Evolutionary conservation across 30 jellyfish, hydroid and myxozoan species (phyloP), one percentile per base, ranked within the genome.

Genomic region (Cassiopea xamachana): DNA sequence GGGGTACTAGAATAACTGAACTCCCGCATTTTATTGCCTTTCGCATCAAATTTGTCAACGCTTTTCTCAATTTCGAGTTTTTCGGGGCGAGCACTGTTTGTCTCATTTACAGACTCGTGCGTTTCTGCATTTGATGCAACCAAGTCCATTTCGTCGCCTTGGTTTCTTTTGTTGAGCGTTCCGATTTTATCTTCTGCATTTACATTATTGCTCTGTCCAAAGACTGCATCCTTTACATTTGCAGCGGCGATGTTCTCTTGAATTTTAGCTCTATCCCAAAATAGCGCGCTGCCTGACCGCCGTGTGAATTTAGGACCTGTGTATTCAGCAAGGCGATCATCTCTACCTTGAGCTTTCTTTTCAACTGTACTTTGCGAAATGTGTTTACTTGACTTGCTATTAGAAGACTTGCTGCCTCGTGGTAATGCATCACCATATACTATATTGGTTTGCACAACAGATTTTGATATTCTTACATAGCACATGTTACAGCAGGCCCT

Each of bases 401-500:
- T 72, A 17, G 96, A 50, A 12, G 61, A 2, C 75, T 45, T 74
- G 55, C 59, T 60, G 15, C 46, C 78, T 45, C 84, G 69, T 68
- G 83, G 58, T 8, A 77, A 60, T 39, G 88, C 92, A 64, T 86
- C 94, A 43, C 94, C 98, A 62, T 77, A 74, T 1, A 92, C 90
- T 18, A 92, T 92, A 46, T 92, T 92, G 60, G 74, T 64, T 79
- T 92, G 93, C 45, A 77, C 92, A 44, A 87, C 83, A 19, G 98
- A 94, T 69, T 87, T 92, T 13, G 95, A 84, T 67, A 92, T 85
- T 59, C 95, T 75, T 46, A 92, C 86, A 70, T 92, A 92, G 46
- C 98, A 92, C 84, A 87, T 81, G 49, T 92, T 92, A 73, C 98
- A 92, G 45, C 98, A 92, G 14, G 95, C 98, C 80, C 91, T 85